phyloP scores from a whole-genome alignment of 1,140 invertebrate species.

The Drosophila simulans region DNA sequence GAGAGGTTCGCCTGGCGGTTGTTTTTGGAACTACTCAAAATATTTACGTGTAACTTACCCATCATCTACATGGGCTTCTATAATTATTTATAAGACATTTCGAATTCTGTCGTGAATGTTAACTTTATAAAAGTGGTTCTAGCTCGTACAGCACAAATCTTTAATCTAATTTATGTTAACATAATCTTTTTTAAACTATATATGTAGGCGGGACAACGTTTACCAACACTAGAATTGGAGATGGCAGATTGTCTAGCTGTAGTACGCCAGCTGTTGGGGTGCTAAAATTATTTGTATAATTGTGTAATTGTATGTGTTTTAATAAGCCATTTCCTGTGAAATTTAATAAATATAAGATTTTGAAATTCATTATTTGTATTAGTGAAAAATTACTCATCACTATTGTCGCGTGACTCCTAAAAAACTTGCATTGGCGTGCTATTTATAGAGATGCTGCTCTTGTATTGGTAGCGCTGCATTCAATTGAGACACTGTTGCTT shows the following conservation, averaged over 20 bases:
- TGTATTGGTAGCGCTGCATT: slow-evolving; percentile 34
- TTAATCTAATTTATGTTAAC: neutral
- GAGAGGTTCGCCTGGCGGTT: neutral
- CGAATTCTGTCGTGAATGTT: no score
- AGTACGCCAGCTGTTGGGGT: neutral
- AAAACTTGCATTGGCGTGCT: slow-evolving; percentile 21
- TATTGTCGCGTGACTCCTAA: slow-evolving; percentile 49
- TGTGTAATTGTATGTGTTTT: neutral
- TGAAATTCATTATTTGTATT: no score
- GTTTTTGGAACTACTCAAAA: neutral
- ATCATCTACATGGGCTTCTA: neutral
- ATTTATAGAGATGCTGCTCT: slow-evolving; percentile 50
- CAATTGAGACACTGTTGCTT: slow-evolving; percentile 42
- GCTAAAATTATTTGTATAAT: no score
- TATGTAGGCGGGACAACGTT: neutral
- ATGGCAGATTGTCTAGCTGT: neutral
- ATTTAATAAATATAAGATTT: neutral
- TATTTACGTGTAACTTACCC: neutral
- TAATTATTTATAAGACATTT: neutral
- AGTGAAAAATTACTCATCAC: neutral
- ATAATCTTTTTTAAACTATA: no score
- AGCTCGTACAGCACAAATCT: no score
- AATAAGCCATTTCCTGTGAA: neutral
- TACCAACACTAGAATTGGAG: neutral
- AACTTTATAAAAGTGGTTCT: neutral